Conservation (phyloP, 1,140 invertebrate species). For the Grapholita molesta region DNA sequence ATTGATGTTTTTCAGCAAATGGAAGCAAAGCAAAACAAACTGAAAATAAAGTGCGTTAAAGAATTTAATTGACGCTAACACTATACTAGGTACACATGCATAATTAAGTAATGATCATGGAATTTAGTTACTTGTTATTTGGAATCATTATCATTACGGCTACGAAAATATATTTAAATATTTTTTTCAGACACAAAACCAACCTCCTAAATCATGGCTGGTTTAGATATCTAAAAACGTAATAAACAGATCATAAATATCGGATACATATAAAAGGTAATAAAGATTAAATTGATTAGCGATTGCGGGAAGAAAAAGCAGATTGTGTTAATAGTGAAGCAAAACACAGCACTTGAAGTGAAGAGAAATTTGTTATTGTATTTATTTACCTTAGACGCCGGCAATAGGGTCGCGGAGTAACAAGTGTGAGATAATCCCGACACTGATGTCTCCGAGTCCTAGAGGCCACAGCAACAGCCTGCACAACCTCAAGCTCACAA, state of each 20-base stretch:
- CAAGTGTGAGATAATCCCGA: constrained; percentile 29
- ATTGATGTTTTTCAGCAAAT: background rate
- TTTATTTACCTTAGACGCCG: constrained; percentile 38
- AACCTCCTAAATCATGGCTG: too few relatives aligned
- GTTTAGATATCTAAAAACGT: background rate
- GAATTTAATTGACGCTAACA: background rate
- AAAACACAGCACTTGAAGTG: background rate
- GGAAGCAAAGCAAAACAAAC: background rate
- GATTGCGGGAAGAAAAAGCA: background rate
- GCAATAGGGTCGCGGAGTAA: constrained; percentile 29
- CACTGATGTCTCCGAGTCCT: constrained; percentile 28
- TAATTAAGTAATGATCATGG: background rate
- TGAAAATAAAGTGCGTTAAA: background rate
- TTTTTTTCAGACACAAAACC: too few relatives aligned
- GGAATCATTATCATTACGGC: background rate
- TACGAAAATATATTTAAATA: too few relatives aligned
- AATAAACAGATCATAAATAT: background rate
- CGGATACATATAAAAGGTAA: background rate
- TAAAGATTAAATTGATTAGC: constrained; percentile 12
- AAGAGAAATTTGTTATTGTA: background rate
- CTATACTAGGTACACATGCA: background rate
- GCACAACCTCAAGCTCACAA: constrained; percentile 47
- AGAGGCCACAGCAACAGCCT: constrained; percentile 29
- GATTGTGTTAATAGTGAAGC: background rate
- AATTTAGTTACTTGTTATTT: background rate